These are phyloP conservation scores for Sapajus apella DNA, from an alignment of 2,113 vertebrate species.

Conservation along the genomic window DNA sequence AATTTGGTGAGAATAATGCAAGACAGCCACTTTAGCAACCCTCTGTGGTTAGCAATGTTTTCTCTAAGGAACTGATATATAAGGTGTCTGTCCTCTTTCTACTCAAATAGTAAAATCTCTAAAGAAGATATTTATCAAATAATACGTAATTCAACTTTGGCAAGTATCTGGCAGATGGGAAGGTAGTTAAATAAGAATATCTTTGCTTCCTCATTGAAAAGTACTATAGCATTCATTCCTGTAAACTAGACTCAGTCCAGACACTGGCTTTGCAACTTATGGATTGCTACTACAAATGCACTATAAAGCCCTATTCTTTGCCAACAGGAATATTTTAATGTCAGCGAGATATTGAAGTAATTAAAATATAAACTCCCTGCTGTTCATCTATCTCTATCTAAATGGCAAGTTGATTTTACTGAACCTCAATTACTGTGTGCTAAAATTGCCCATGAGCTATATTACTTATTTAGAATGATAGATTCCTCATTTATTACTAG, in stretches of 20 bases:
- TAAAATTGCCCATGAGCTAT: neutral
- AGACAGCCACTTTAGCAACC: neutral
- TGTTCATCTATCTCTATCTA: slow-evolving; percentile 25
- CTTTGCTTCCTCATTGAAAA: neutral
- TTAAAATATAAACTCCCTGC: slow-evolving; percentile 50
- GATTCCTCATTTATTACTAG: slow-evolving; percentile 16
- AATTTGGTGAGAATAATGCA: neutral
- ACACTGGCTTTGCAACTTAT: neutral
- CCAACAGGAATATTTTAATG: slow-evolving; percentile 39
- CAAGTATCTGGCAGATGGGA: neutral
- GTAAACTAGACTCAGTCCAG: neutral
- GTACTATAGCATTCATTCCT: neutral
- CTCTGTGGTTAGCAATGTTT: neutral
- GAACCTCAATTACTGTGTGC: slow-evolving; percentile 41
- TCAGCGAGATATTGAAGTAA: slow-evolving; percentile 40
- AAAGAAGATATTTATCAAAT: neutral
- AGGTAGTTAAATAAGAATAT: neutral
- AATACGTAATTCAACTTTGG: neutral
- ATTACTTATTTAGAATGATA: slow-evolving; percentile 26
- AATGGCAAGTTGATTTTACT: slow-evolving; percentile 51
- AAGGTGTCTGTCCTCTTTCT: accelerated
- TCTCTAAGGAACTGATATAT: neutral
- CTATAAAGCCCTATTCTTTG: neutral
- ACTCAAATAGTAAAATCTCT: neutral
- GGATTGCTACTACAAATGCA: neutral